Evolutionary conservation across 2,113 vertebrate genomes (phyloP).

Genomic region (Labeo rohita): DNA sequence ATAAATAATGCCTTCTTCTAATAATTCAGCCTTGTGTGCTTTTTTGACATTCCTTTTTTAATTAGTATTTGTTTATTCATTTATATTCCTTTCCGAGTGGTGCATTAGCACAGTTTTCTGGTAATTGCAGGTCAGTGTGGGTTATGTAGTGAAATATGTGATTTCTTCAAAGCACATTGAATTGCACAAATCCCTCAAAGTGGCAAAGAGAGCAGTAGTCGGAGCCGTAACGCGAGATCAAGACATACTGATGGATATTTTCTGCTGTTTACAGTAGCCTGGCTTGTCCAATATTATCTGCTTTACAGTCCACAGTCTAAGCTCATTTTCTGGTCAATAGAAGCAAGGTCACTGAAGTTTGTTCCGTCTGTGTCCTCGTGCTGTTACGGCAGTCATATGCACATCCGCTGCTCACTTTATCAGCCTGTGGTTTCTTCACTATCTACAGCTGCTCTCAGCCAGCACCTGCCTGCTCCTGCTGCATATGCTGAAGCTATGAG

Average conservation of each 20-base stretch:
- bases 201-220: background rate
- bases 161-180: background rate
- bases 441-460: background rate
- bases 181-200: background rate
- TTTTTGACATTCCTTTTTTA: background rate
- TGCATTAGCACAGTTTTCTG: background rate
- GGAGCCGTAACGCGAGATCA: background rate
- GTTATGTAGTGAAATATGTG: background rate
- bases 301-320: slow-evolving; percentile 29
- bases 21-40: background rate
- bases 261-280: slow-evolving; percentile 6
- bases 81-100: background rate
- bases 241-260: slow-evolving; percentile 22
- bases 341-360: slow-evolving; percentile 20
- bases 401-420: background rate
- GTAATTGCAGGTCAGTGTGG: background rate
- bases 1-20: background rate
- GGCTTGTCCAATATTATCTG: slow-evolving; percentile 25
- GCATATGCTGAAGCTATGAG: background rate
- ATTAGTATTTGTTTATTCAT: background rate
- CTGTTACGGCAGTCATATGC: background rate
- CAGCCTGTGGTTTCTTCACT: slow-evolving; percentile 12
- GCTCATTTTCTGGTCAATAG: slow-evolving; percentile 25
- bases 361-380: background rate
- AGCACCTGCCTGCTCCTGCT: background rate